Percentiles rank a stretch among this genome's conserved stretches.
Evolutionary conservation across 2,888 invertebrate species (phyloP).

Genomic region (Euproctis similis): DNA sequence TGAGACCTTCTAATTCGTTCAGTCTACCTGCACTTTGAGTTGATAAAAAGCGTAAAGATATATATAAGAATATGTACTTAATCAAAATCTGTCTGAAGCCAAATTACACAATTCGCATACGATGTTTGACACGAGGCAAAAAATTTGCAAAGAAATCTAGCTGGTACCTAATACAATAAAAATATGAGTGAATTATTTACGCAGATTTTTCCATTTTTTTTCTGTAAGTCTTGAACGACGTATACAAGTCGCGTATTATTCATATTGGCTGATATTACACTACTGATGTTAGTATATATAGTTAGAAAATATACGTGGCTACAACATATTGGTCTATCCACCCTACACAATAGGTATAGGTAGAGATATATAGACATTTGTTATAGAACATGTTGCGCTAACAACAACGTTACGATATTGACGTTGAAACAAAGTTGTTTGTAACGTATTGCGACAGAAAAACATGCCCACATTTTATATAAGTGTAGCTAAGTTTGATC

Average conservation of each 20-base stretch:
- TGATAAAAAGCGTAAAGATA: too few species aligned
- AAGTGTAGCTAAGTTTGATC: slow-evolving; percentile 22
- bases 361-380: slow-evolving; percentile 9
- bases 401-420: slow-evolving; percentile 23
- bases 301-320: slow-evolving; percentile 24
- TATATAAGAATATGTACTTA: too few species aligned
- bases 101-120: slow-evolving; percentile 20
- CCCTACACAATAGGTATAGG: slow-evolving; percentile 6
- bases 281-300: slow-evolving; percentile 24
- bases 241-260: slow-evolving; percentile 41
- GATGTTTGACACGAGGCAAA: slow-evolving; percentile 9
- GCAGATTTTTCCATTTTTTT: too few species aligned
- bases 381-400: slow-evolving; percentile 23
- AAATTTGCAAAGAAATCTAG: slow-evolving; percentile 25
- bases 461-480: slow-evolving; percentile 26
- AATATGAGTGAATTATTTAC: slow-evolving; percentile 28
- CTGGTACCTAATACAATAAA: slow-evolving; percentile 26
- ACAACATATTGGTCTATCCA: slow-evolving; percentile 20
- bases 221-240: slow-evolving; percentile 51
- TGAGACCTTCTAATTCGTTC: too few species aligned
- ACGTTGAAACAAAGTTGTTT: slow-evolving; percentile 26
- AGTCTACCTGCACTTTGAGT: too few species aligned
- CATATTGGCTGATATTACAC: slow-evolving; percentile 48
- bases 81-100: slow-evolving; percentile 20
- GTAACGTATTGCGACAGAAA: slow-evolving; percentile 25